Percentiles rank a stretch among this genome's conserved stretches.
Evolutionary conservation across 2,113 vertebrate genomes (phyloP).

Genomic region (Malurus cyaneus): DNA sequence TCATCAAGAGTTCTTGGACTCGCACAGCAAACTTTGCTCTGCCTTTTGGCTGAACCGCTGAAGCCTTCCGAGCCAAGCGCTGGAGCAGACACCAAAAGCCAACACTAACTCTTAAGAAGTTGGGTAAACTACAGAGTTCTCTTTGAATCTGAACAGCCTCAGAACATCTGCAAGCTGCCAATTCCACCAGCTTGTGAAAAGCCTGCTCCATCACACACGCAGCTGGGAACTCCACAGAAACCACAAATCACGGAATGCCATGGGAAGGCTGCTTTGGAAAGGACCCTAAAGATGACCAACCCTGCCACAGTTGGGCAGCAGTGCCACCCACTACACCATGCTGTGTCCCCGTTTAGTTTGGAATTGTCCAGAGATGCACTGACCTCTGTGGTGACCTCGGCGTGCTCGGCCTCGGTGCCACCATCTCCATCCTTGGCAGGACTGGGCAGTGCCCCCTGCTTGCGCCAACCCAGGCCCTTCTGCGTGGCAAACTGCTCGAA

Average conservation of each 20-base stretch:
- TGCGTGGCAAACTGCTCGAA: too few relatives aligned
- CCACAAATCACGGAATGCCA: fast-evolving
- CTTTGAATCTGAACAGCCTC: neutral
- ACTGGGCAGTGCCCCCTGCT: too few relatives aligned
- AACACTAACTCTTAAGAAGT: neutral
- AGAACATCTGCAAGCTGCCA: neutral
- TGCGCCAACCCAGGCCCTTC: too few relatives aligned
- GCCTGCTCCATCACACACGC: neutral
- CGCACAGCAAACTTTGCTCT: neutral
- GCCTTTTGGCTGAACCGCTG: neutral
- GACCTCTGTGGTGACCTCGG: neutral
- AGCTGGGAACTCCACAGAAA: neutral
- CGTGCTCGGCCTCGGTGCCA: too few relatives aligned
- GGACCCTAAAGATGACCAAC: fast-evolving
- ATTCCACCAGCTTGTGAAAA: neutral
- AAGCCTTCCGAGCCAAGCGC: neutral
- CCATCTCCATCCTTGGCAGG: too few relatives aligned
- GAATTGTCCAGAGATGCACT: neutral
- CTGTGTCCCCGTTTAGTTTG: too few relatives aligned
- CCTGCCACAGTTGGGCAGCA: neutral
- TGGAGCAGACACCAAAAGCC: neutral
- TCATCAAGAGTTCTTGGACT: neutral
- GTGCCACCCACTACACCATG: neutral
- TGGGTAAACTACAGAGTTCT: neutral
- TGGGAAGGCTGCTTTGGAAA: neutral